Conservation (phyloP, 2,113 vertebrate species). For the Tupaia tana region DNA sequence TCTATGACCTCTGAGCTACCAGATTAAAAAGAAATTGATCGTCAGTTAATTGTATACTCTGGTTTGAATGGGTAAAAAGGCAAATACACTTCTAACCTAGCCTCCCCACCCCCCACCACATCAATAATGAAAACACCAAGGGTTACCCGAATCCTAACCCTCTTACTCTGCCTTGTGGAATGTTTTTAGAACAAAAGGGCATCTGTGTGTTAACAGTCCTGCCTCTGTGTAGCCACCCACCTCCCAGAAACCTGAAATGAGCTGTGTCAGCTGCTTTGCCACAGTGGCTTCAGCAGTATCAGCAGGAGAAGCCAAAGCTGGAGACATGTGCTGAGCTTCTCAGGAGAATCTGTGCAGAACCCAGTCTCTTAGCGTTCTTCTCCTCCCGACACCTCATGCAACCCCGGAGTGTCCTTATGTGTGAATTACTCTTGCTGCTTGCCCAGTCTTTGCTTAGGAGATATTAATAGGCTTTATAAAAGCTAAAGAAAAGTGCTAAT, state of each 20-base stretch:
- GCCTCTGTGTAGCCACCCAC: neutral
- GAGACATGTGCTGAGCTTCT: neutral
- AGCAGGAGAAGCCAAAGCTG: neutral
- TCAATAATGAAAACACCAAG: neutral
- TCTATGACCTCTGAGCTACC: neutral
- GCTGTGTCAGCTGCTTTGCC: neutral
- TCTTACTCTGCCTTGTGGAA: neutral
- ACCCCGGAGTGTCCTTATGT: neutral
- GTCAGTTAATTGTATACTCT: neutral
- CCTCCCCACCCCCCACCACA: neutral
- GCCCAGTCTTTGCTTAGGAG: conserved; percentile 1
- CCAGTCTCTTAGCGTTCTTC: neutral
- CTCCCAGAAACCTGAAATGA: neutral
- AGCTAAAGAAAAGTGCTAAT: neutral
- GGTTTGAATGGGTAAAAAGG: neutral
- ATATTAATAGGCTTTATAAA: neutral
- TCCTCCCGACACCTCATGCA: neutral
- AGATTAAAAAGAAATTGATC: neutral
- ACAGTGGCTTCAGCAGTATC: neutral
- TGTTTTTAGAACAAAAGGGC: conserved; percentile 13
- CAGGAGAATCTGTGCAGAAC: neutral
- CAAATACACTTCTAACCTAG: neutral
- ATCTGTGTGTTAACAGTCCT: neutral
- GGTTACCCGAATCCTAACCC: neutral
- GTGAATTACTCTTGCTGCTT: neutral